These are phyloP conservation scores for Tolypeutes matacus DNA, from an alignment of 2,797 vertebrate species.

Conservation along the genomic window DNA sequence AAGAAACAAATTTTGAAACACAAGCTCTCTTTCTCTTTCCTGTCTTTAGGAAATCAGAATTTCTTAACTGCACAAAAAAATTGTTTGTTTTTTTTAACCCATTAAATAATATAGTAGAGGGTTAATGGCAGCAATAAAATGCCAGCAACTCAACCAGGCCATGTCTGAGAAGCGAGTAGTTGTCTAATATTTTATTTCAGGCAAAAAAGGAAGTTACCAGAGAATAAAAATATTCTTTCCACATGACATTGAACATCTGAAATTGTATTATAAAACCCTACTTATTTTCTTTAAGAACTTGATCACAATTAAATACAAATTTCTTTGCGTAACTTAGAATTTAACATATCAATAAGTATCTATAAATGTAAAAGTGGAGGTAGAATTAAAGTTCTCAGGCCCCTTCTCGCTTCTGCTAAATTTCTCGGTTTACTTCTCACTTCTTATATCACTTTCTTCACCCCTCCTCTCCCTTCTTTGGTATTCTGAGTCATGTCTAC, in stretches of 20 bases:
- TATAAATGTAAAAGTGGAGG: neutral
- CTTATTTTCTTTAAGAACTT: constrained; percentile 6
- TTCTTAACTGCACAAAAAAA: neutral
- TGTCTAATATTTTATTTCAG: constrained; percentile 20
- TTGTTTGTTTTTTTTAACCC: neutral
- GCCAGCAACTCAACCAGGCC: neutral
- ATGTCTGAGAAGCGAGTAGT: neutral
- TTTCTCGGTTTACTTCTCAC: neutral
- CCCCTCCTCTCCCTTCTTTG: neutral
- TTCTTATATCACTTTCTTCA: neutral
- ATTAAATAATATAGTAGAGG: neutral
- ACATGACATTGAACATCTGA: neutral
- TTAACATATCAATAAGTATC: neutral
- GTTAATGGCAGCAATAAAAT: neutral
- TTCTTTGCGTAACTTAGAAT: neutral
- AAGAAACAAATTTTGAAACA: constrained; percentile 57
- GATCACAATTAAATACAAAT: neutral
- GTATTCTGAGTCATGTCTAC: neutral
- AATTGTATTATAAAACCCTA: neutral
- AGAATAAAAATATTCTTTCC: neutral
- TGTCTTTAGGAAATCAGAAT: neutral
- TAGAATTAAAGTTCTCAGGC: neutral
- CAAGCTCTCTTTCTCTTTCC: constrained; percentile 23
- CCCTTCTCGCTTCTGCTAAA: neutral
- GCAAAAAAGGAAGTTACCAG: neutral